Evolutionary conservation across 1,140 invertebrate species (phyloP), one percentile per base, ranked within the genome.

Genomic region (Hermetia illucens): DNA sequence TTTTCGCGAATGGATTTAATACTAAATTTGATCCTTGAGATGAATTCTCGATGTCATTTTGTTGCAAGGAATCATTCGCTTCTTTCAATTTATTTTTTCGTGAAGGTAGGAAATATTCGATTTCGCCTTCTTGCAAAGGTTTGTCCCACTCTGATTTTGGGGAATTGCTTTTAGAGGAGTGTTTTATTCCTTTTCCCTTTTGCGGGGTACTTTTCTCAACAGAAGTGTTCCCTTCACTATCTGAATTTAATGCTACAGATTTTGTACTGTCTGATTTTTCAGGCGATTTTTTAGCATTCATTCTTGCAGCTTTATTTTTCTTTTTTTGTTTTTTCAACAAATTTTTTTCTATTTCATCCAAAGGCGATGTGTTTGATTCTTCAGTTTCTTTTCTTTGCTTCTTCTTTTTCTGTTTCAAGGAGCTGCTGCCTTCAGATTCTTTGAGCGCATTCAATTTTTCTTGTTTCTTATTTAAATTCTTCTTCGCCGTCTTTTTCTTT

Each of bases 81-180:
- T 58, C 21, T 45, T 35, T 49, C 42, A 53, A 20, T 42, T 46
- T 35, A 12, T 36, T 31, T 34, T 63, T 65, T 10, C 58, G 56
- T 2, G 61, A 58, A 17, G 57, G 52, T n/a, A 64, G 38, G 43
- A 62, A 63, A 21, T 53, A 52, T 39, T 66, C 64, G 16, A 52
- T 35, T 48, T 66, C 64, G 10, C 61, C 62, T n/a, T 52, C 39
- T 32, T 50, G 31, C 8, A 62, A 39, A 16, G 60, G 54, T 3
- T 48, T 46, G 6, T 62, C 50, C 64, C 51, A 54, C 21, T 44
- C 45, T 30, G 34, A n/a, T 13, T 15, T 24, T 41, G 34, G 20
- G 29, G 15, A 4, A 22, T 20, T 13, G 17, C 12, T 32, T 9
- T 19, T 40, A n/a, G 6, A 12, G 20, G 27, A 21, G 12, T 16